Evolutionary conservation across 2,888 invertebrate species (phyloP).

Genomic region (Pheosia tremula): DNA sequence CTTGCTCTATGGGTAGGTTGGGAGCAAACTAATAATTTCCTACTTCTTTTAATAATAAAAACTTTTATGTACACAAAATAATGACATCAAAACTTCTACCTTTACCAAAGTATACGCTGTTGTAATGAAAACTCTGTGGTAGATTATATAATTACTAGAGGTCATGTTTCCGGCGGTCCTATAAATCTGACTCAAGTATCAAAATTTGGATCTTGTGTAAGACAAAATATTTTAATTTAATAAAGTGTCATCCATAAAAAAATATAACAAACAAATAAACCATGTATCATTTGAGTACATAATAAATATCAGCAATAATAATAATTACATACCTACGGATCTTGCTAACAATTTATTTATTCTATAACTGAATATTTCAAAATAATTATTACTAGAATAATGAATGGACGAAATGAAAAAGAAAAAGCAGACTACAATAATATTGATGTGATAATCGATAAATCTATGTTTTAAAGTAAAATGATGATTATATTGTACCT

Average conservation of each 20-base stretch:
- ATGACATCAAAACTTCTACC: too few species aligned
- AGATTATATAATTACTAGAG: too few species aligned
- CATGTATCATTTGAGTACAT: neutral
- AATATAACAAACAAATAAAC: conserved; percentile 1
- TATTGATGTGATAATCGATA: conserved; percentile 1
- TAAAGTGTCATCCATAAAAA: neutral
- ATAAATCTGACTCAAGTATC: neutral
- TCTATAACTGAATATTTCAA: neutral
- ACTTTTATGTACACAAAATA: too few species aligned
- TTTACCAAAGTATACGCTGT: too few species aligned
- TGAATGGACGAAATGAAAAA: neutral
- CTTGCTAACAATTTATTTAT: neutral
- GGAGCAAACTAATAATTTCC: too few species aligned
- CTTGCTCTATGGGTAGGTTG: too few species aligned
- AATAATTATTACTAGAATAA: neutral
- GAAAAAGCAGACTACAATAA: neutral
- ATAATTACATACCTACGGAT: neutral
- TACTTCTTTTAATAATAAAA: too few species aligned
- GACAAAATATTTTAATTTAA: neutral
- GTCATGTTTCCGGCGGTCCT: neutral
- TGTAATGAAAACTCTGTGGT: too few species aligned
- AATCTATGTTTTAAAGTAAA: conserved; percentile 15
- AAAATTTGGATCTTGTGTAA: neutral
- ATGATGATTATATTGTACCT: conserved; percentile 32
- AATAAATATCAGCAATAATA: neutral